A percentile compares a stretch with the other conserved stretches of the same genome.
phyloP scores from a whole-genome alignment of 2,797 vertebrate genomes.

The Gorsachius magnificus region DNA sequence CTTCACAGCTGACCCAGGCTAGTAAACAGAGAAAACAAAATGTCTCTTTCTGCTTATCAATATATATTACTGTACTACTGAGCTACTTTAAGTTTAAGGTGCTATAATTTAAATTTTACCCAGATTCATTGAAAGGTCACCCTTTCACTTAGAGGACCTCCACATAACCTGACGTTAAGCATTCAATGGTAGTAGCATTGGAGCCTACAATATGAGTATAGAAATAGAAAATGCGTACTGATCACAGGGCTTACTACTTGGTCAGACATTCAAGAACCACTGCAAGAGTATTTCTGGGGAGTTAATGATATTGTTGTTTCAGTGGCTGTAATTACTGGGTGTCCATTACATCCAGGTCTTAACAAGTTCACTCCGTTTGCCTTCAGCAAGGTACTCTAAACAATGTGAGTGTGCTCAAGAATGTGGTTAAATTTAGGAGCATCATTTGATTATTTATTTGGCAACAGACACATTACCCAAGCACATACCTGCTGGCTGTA shows the following conservation, averaged over 20 bases:
- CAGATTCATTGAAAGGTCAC: neutral
- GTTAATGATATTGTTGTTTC: neutral
- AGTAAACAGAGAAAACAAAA: neutral
- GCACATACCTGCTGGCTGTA: slow-evolving; percentile 12
- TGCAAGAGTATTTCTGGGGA: neutral
- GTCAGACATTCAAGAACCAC: neutral
- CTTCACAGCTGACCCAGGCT: neutral
- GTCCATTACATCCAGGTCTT: neutral
- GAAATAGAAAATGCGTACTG: neutral
- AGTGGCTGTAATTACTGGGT: neutral
- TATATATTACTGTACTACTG: neutral
- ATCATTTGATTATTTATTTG: slow-evolving; percentile 8
- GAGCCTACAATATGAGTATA: neutral
- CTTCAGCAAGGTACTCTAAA: neutral
- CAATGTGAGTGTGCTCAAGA: neutral
- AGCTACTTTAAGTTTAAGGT: neutral
- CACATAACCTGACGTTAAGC: neutral
- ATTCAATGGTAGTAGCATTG: neutral
- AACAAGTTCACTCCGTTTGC: neutral
- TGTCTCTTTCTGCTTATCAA: neutral
- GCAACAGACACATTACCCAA: neutral
- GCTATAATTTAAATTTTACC: neutral
- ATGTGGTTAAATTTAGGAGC: neutral
- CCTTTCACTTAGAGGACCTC: neutral
- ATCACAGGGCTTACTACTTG: neutral